Evolutionary conservation across 2,113 vertebrate species (phyloP), one percentile per base, ranked within the genome.

Genomic region (Ciconia maguari): DNA sequence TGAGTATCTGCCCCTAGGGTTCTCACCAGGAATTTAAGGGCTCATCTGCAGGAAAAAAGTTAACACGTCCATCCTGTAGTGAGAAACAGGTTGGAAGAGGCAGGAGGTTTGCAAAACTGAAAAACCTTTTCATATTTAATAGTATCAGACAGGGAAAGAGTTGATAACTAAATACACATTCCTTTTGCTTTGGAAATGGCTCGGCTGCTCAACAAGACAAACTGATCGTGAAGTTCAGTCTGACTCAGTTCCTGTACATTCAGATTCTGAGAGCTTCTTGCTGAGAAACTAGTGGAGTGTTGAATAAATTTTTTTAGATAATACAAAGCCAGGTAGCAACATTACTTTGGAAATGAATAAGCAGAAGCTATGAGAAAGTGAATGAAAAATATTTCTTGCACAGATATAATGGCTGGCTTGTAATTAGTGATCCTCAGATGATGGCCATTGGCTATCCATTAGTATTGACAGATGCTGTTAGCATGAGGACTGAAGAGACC

Each of bases 51-150:
- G 60, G 24, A 57, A 84, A 89, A 38, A 34, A 25, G 7, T 83
- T 87, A 90, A 68, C 25, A 42, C 13, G 13, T 96, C 42, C 25
- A 62, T 91, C 52, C 38, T 94, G 21, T 75, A 84, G 36, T 30
- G 9, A 80, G 82, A 96, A 94, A 80, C 30, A 54, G 38, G 17
- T 52, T 97, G 51, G 29, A 93, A 95, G 48, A 62, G 29, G 74
- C 60, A 91, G 42, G 30, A 91, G 20, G n/a, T 75, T 80, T 94
- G 38, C 27, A 92, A 97, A 97, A 48, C 29, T 84, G 29, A 81
- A 94, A 96, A 87, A 16, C 17, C 14, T 90, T 90, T 93, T 95
- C 49, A 18, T 81, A 76, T 92, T 94, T 96, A 93, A 83, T 83
- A 78, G 48, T 60, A 61, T 30, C 22, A 58, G 66, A 83, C 80